Percentiles rank a stretch among this genome's conserved stretches.
Evolutionary conservation across 2,888 invertebrate species (phyloP).

Genomic region (Polyommatus iphigenia): DNA sequence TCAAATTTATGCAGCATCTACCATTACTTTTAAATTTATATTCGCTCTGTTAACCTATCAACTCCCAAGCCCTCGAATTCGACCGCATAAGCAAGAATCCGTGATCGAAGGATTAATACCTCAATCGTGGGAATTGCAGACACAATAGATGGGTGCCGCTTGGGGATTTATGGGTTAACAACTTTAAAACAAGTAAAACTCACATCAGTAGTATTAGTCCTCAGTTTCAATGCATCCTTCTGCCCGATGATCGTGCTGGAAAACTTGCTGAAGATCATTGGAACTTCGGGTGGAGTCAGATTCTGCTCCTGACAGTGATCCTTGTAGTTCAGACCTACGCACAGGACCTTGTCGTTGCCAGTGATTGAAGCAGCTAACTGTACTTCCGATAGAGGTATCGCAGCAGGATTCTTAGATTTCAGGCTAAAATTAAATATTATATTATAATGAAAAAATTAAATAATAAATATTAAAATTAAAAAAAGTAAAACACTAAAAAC

Average conservation of each 20-base stretch:
- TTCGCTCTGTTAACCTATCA: no score
- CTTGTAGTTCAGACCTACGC: conserved; percentile 91
- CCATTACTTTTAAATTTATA: no score
- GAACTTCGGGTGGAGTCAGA: conserved; percentile 84
- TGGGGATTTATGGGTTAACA: no score
- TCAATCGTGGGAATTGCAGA: no score
- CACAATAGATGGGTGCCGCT: no score
- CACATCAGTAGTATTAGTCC: conserved; percentile 61
- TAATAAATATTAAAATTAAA: no score
- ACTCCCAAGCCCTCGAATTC: no score
- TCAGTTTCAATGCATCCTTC: conserved; percentile 80
- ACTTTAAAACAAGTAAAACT: conserved; percentile 34
- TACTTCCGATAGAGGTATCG: conserved; percentile 73
- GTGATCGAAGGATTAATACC: no score
- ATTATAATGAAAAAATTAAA: no score
- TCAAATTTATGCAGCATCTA: no score
- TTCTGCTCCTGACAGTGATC: conserved; percentile 94
- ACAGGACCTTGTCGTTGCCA: conserved; percentile 90
- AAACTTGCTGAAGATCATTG: conserved; percentile 94
- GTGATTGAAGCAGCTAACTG: conserved; percentile 86
- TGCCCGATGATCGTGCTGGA: conserved; percentile 88
- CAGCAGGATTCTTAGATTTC: conserved; percentile 41
- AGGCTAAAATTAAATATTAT: conserved; percentile 33
- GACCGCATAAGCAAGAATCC: no score
- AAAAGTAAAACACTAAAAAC: no score